These are phyloP conservation scores for Zele albiditarsus DNA, from an alignment of 2,888 invertebrate species.

Conservation along the genomic window DNA sequence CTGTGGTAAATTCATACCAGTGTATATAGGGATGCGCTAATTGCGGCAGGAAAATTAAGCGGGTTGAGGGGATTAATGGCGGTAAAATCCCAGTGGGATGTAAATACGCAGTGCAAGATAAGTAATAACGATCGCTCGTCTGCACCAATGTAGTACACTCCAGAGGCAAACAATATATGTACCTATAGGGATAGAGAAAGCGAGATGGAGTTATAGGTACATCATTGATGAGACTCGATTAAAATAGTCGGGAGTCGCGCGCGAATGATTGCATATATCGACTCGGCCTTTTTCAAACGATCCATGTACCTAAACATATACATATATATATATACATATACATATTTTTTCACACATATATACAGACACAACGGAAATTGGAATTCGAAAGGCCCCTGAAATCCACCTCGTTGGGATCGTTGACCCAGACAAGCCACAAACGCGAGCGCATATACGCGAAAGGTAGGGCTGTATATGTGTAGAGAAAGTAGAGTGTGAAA, in stretches of 20 bases:
- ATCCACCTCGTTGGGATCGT: conserved; percentile 37
- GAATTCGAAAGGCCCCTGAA: conserved; percentile 39
- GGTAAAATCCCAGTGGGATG: conserved; percentile 33
- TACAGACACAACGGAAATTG: conserved; percentile 8
- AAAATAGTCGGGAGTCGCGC: conserved; percentile 21
- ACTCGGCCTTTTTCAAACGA: conserved; percentile 14
- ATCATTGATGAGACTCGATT: conserved; percentile 34
- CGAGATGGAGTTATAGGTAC: neutral
- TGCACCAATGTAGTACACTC: conserved; percentile 9
- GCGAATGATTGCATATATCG: conserved; percentile 27
- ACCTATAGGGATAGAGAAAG: neutral
- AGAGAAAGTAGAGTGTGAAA: neutral
- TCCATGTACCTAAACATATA: neutral
- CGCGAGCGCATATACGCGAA: neutral
- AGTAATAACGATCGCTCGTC: conserved; percentile 34
- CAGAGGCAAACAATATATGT: conserved; percentile 11
- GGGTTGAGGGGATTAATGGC: conserved; percentile 37
- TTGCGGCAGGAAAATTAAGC: conserved; percentile 51
- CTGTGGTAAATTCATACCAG: neutral
- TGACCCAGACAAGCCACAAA: conserved; percentile 24
- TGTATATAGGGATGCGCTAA: conserved; percentile 47
- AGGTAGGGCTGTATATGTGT: neutral
- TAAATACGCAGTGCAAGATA: conserved; percentile 25
- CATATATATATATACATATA: neutral
- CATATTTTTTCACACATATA: neutral